phyloP scores from a whole-genome alignment of 2,797 vertebrate genomes.

The Pempheris klunzingeri region DNA sequence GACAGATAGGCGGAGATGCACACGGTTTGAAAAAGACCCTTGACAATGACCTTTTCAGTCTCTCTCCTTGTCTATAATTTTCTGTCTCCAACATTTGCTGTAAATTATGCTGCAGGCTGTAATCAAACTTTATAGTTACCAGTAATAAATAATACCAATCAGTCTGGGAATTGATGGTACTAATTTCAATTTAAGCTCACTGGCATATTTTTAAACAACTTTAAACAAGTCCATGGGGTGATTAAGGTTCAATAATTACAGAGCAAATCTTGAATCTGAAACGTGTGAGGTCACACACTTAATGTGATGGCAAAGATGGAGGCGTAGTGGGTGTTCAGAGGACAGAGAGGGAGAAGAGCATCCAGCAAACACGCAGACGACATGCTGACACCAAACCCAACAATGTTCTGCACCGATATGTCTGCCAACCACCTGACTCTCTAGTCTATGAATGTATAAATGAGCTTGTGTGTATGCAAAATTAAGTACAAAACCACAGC shows the following conservation, averaged over 20 bases:
- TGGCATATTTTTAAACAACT: constrained; percentile 10
- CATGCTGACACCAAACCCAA: constrained; percentile 35
- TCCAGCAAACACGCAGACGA: constrained; percentile 43
- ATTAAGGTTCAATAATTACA: not conserved
- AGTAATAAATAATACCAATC: not conserved
- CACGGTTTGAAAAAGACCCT: constrained; percentile 29
- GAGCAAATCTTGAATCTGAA: constrained; percentile 5
- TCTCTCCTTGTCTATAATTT: constrained; percentile 50
- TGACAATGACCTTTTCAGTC: constrained; percentile 47
- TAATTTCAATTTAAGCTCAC: not conserved
- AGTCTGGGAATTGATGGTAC: not conserved
- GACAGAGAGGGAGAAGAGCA: constrained; percentile 39
- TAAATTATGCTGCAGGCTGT: constrained; percentile 22
- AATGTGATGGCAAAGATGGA: not conserved
- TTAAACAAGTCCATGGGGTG: not conserved
- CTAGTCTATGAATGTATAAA: constrained; percentile 17
- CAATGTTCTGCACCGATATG: constrained; percentile 45
- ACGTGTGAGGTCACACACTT: constrained; percentile 27
- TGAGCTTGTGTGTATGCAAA: constrained; percentile 7
- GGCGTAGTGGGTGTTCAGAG: not conserved
- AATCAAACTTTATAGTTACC: constrained; percentile 15
- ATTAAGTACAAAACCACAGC: too few species aligned
- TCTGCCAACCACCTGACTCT: constrained; percentile 18
- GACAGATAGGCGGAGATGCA: constrained; percentile 4
- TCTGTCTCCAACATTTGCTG: constrained; percentile 41